Percentiles rank a stretch among this genome's conserved stretches.
phyloP scores from a whole-genome alignment of 1,140 invertebrate genomes.

The Caenorhabditis inopinata region DNA sequence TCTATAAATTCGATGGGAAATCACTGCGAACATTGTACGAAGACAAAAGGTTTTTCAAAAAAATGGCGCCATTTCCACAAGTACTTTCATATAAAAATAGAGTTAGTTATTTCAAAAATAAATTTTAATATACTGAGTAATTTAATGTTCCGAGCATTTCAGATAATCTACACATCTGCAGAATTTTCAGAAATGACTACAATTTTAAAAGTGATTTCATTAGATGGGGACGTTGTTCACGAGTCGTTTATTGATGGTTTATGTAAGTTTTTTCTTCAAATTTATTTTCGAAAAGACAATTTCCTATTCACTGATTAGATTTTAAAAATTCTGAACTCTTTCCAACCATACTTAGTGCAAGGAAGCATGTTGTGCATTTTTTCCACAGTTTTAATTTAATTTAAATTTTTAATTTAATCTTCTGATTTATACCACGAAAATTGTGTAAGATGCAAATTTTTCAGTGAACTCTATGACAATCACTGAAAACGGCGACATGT shows the following conservation, averaged over 20 bases:
- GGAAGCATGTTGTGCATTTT: no score
- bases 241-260: constrained; percentile 62
- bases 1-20: constrained; percentile 57
- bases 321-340: no score
- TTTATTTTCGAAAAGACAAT: background rate
- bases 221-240: constrained; percentile 60
- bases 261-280: constrained; percentile 20
- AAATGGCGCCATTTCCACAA: constrained; percentile 63
- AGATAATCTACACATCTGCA: constrained; percentile 59
- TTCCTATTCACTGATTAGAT: no score
- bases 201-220: constrained; percentile 54
- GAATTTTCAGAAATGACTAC: constrained; percentile 54
- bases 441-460: no score
- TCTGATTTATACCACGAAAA: no score
- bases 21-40: constrained; percentile 51
- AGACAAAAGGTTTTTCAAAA: constrained; percentile 62
- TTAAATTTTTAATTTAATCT: no score
- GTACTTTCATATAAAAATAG: constrained; percentile 56
- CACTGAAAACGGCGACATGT: constrained; percentile 56
- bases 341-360: no score
- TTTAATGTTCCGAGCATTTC: constrained; percentile 27
- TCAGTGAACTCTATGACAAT: constrained; percentile 49
- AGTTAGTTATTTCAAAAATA: constrained; percentile 41
- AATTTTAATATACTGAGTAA: background rate
- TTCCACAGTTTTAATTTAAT: no score